Base-by-base conservation (phyloP, 1,140 invertebrate species). In the Bombus ignitus region DNA sequence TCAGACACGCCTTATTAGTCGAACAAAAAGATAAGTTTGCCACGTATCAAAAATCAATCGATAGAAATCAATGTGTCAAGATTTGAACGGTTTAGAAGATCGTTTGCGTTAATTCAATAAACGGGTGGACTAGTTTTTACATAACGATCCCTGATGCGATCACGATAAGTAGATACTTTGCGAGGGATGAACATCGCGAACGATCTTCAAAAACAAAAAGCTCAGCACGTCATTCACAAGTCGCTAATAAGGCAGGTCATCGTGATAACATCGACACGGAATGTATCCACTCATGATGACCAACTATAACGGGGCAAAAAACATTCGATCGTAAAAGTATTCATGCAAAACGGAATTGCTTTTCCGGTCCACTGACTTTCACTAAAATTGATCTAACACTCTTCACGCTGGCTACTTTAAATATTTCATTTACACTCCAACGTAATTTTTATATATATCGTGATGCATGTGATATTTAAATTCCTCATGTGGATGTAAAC, bases 91-190 rank as follows among this genome's bases (percentile, higher is more conserved):
- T 82, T 87, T 85, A 78, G 74, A 66, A 39, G 37, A 65, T 83
- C 37, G 74, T 84, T 80, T 66, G 77, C 18, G 42, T 47, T 77
- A 81, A 81, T 86, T 83, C 86, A 71, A 88, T 53, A 79, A 87
- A 88, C 44, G 35, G 65, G 74, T 32, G 44, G 15, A 44, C 25
- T 22, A 73, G 47, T 87, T 88, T 87, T 88, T 87, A 73, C 75
- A 44, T 15, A 53, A 13, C 8, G 22, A 57, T 53, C 59, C 2
- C 9, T 3, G 32, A 47, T 76, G 3, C 47, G n/a, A 42, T 68
- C 35, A 6, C 35, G 42, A 66, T 80, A 53, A 53, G 47, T 53
- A 22, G 18, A 25, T 77, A 77, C 70, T 89, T 89, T 77, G 81
- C 65, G 44, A 68, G 25, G 71, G 28, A 85, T 22, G 53, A 65